Evolutionary conservation across 2,888 invertebrate species (phyloP).

Genomic region (Platypus cylindrus): DNA sequence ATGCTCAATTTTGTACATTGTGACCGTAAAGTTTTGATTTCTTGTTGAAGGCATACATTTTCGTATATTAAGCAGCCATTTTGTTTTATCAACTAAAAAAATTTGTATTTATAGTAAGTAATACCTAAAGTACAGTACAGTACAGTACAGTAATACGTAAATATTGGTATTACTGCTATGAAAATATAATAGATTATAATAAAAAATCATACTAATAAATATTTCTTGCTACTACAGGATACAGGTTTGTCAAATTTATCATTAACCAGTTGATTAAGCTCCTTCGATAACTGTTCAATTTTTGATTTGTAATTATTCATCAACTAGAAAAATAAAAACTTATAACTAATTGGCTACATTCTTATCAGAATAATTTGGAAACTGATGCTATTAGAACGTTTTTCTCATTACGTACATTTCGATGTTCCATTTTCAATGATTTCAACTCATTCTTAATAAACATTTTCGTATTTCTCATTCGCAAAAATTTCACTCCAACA

Average conservation of each 20-base stretch:
- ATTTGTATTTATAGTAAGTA: slow-evolving; percentile 4
- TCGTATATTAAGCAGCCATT: slow-evolving; percentile 34
- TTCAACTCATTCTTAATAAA: slow-evolving; percentile 27
- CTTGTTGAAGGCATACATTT: slow-evolving; percentile 31
- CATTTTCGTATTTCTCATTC: slow-evolving; percentile 34
- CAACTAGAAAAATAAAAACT: slow-evolving; percentile 21
- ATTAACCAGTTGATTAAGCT: slow-evolving; percentile 27
- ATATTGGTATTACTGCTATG: too few relatives aligned
- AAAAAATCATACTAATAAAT: slow-evolving; percentile 28
- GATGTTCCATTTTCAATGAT: slow-evolving; percentile 26
- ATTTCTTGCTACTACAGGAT: slow-evolving; percentile 33
- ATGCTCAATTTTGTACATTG: slow-evolving; percentile 26
- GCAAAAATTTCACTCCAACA: slow-evolving; percentile 34
- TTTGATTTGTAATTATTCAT: slow-evolving; percentile 26
- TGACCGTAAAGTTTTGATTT: slow-evolving; percentile 27
- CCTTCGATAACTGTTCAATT: slow-evolving; percentile 26
- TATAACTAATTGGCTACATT: too few relatives aligned
- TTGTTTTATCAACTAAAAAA: slow-evolving; percentile 30
- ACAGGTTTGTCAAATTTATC: slow-evolving; percentile 26
- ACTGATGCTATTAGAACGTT: too few relatives aligned
- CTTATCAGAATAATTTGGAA: too few relatives aligned
- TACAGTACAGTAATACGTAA: too few relatives aligned
- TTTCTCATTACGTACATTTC: too few relatives aligned
- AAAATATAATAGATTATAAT: slow-evolving; percentile 1
- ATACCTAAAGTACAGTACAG: too few relatives aligned